A percentile compares a stretch with the other conserved stretches of the same genome.
Evolutionary conservation across 1,140 invertebrate species (phyloP).

Genomic region (Bemisia tabaci): DNA sequence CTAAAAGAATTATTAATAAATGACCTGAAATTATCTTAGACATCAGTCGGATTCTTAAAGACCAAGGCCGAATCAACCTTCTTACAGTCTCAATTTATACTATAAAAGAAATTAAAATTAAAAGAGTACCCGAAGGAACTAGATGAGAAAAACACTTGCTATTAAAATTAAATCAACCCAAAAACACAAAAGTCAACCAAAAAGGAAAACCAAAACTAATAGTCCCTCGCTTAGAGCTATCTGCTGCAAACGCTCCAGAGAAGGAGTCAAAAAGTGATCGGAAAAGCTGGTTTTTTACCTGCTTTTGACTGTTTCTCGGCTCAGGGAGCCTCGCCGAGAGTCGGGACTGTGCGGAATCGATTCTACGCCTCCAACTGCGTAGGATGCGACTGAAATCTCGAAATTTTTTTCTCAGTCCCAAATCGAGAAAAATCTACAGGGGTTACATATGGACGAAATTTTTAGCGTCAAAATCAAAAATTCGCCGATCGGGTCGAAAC

Average conservation of each 20-base stretch:
- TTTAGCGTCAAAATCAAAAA: neutral
- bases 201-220: too few relatives aligned
- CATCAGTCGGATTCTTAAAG: too few relatives aligned
- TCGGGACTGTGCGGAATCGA: neutral
- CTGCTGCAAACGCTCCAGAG: neutral
- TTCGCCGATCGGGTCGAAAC: neutral
- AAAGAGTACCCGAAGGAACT: too few relatives aligned
- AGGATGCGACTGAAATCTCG: neutral
- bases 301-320: too few relatives aligned
- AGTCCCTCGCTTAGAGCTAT: neutral
- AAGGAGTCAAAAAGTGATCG: neutral
- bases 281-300: neutral
- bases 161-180: too few relatives aligned
- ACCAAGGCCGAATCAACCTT: too few relatives aligned
- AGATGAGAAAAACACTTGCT: too few relatives aligned
- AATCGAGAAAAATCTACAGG: neutral
- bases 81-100: too few relatives aligned
- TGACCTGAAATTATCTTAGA: too few relatives aligned
- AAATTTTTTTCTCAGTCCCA: neutral
- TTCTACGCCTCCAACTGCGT: neutral
- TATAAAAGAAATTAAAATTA: too few relatives aligned
- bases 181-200: too few relatives aligned
- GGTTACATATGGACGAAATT: neutral
- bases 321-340: neutral
- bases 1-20: too few relatives aligned